Evolutionary conservation across 1,140 invertebrate genomes (phyloP).

Genomic region (Ephestia elutella): DNA sequence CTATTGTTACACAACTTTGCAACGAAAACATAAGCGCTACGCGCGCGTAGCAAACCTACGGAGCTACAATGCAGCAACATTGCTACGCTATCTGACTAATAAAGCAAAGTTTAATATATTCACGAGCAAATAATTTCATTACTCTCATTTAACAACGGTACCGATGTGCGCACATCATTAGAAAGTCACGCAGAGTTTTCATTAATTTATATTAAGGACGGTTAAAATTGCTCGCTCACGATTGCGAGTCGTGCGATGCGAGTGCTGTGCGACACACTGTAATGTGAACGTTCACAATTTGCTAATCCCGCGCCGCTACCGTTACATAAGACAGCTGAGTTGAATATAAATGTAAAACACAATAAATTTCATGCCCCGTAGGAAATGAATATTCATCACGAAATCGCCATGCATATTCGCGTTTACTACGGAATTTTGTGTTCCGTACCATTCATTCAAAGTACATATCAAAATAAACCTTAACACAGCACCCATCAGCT

Average conservation of each 20-base stretch:
- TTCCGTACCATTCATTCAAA: constrained; percentile 34
- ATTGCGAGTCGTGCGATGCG: constrained; percentile 37
- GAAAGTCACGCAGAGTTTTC: constrained; percentile 38
- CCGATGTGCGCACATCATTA: constrained; percentile 29
- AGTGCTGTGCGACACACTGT: constrained; percentile 21
- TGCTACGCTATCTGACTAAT: not conserved
- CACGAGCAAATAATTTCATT: constrained; percentile 14
- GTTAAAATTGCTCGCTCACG: constrained; percentile 45
- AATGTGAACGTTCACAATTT: constrained; percentile 66
- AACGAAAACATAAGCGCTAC: not conserved
- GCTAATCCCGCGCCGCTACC: constrained; percentile 70
- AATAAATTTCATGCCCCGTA: constrained; percentile 75
- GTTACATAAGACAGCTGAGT: constrained; percentile 72
- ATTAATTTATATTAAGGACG: constrained; percentile 46
- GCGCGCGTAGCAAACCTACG: not conserved
- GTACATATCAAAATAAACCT: constrained; percentile 47
- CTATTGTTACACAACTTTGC: constrained; percentile 16
- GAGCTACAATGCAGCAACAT: not conserved
- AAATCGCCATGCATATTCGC: constrained; percentile 74
- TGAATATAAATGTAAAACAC: constrained; percentile 75
- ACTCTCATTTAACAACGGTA: constrained; percentile 27
- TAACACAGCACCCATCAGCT: constrained; percentile 40
- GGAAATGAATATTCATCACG: constrained; percentile 75
- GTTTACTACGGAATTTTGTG: constrained; percentile 63
- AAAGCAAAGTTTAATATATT: not conserved